A percentile compares a stretch with the other conserved stretches of the same genome.
Conservation (phyloP, 2,888 invertebrate species). For the Meteorus colon region DNA sequence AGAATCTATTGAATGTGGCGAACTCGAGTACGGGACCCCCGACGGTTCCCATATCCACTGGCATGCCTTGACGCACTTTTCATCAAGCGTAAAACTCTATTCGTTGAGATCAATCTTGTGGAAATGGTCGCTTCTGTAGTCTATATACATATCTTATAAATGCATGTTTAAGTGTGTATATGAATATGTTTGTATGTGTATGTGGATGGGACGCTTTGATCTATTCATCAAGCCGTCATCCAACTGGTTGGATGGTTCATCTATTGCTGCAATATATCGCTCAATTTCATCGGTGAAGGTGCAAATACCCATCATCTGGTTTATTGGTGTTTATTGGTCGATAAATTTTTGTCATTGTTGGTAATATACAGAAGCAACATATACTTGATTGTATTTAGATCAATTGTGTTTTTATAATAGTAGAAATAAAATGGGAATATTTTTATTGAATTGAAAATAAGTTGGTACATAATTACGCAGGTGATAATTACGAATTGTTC, state of each 20-base stretch:
- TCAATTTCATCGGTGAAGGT: slow-evolving; percentile 37
- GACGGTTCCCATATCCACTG: slow-evolving; percentile 44
- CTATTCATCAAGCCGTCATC: slow-evolving; percentile 51
- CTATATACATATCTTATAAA: slow-evolving; percentile 5
- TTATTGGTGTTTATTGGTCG: background rate
- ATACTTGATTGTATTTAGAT: no score
- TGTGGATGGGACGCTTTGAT: slow-evolving; percentile 53
- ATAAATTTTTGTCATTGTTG: background rate
- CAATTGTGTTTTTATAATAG: no score
- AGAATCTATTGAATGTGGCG: slow-evolving; percentile 2
- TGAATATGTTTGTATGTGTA: slow-evolving; percentile 39
- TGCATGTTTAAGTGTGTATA: background rate
- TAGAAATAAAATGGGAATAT: no score
- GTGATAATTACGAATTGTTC: no score
- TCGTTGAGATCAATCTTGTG: slow-evolving; percentile 66
- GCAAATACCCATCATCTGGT: background rate
- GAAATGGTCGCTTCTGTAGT: slow-evolving; percentile 58
- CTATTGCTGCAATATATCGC: slow-evolving; percentile 38
- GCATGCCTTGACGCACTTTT: slow-evolving; percentile 67
- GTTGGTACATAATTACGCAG: no score
- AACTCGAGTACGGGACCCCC: slow-evolving; percentile 12
- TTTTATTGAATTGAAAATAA: no score
- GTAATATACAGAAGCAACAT: background rate
- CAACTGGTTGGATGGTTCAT: slow-evolving; percentile 38
- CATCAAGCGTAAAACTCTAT: slow-evolving; percentile 65